Percentiles rank a stretch among this genome's conserved stretches.
phyloP scores from a whole-genome alignment of 2,113 vertebrate genomes.

The Cyanoderma ruficeps region DNA sequence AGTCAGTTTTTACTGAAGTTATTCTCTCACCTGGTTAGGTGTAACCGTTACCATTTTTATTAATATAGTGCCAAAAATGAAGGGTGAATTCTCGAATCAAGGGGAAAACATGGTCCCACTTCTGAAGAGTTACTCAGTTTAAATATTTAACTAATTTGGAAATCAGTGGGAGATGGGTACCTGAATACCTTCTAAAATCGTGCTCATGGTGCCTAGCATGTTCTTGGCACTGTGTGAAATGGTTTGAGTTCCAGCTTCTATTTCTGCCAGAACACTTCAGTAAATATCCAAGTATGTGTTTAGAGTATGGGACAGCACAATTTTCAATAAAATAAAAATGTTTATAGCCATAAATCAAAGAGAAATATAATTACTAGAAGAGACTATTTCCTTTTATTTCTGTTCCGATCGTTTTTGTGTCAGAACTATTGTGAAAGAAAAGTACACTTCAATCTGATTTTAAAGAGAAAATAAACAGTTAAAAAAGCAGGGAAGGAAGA shows the following conservation, averaged over 20 bases:
- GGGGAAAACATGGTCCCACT: background rate
- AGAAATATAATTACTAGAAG: conserved; percentile 35
- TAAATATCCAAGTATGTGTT: conserved; percentile 53
- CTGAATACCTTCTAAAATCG: conserved; percentile 39
- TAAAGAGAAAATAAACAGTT: background rate
- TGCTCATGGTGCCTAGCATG: background rate
- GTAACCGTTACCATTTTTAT: background rate
- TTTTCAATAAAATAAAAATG: conserved; percentile 56
- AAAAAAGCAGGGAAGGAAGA: background rate
- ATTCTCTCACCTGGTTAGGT: background rate
- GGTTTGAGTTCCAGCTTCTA: conserved; percentile 55
- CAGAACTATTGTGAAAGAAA: conserved; percentile 10
- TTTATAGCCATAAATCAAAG: conserved; percentile 33
- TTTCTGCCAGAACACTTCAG: conserved; percentile 71
- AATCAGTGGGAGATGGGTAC: conserved; percentile 15
- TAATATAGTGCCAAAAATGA: background rate
- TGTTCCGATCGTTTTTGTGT: background rate
- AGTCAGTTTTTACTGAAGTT: background rate
- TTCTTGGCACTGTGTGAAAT: conserved; percentile 35
- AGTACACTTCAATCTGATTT: background rate
- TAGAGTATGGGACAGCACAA: conserved; percentile 28
- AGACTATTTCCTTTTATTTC: conserved; percentile 6
- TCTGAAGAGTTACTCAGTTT: background rate
- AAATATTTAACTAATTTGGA: conserved; percentile 34
- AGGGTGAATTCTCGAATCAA: background rate